Conservation (phyloP, 2,888 invertebrate genomes). For the Eumerus sabulonum region DNA sequence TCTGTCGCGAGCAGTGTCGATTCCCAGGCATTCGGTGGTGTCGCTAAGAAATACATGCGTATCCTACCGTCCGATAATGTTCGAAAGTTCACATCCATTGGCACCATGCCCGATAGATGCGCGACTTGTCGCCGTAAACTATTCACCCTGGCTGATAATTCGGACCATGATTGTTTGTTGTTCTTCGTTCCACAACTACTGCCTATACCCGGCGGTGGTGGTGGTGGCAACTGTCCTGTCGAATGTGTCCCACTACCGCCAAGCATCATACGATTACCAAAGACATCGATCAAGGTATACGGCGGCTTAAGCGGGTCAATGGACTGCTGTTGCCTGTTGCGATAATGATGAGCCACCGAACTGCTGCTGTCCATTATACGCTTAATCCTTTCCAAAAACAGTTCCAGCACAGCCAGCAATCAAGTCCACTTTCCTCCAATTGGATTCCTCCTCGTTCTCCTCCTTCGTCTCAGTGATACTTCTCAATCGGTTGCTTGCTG, state of each 20-base stretch:
- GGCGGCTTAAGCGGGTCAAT: slow-evolving; percentile 74
- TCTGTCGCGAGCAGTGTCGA: slow-evolving; percentile 93
- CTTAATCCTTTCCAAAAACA: slow-evolving; percentile 64
- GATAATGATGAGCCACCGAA: slow-evolving; percentile 69
- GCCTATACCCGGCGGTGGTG: slow-evolving; percentile 29
- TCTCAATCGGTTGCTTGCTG: no score
- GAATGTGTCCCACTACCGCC: slow-evolving; percentile 68
- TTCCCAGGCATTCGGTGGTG: slow-evolving; percentile 93
- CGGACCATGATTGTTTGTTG: slow-evolving; percentile 85
- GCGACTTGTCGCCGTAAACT: slow-evolving; percentile 89
- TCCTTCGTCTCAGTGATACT: no score
- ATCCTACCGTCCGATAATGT: slow-evolving; percentile 88
- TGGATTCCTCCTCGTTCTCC: no score
- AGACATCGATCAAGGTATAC: slow-evolving; percentile 76
- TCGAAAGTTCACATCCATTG: slow-evolving; percentile 89
- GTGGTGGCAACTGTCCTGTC: slow-evolving; percentile 40
- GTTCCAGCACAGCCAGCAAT: slow-evolving; percentile 58
- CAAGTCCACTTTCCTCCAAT: no score
- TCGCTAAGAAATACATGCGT: slow-evolving; percentile 93
- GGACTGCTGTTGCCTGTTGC: slow-evolving; percentile 69
- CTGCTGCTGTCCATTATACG: slow-evolving; percentile 68
- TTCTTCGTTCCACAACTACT: slow-evolving; percentile 25
- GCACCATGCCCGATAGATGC: slow-evolving; percentile 89
- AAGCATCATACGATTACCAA: slow-evolving; percentile 74
- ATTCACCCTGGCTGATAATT: slow-evolving; percentile 88